Evolutionary conservation across 2,113 vertebrate genomes (phyloP), one percentile per base, ranked within the genome.

Genomic region (Sarotherodon lohbergeri): DNA sequence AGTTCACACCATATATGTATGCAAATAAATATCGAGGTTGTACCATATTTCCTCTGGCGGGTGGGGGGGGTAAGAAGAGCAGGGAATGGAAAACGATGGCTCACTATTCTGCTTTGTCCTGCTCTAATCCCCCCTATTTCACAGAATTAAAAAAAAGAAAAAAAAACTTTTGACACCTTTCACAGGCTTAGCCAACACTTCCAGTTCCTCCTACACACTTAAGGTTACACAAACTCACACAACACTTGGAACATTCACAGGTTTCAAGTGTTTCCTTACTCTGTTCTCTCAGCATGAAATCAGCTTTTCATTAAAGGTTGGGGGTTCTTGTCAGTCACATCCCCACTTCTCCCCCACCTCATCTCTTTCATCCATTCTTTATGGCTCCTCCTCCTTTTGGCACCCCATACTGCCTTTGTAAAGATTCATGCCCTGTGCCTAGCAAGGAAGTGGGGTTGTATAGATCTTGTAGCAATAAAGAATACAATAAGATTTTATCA

Each of bases 141-240:
- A 82, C 87, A 90, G 90, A 93, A 43, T 24, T 4, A 41, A 68
- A 68, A 22, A 22, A 24, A 8, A n/a, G 4, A 46, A 71, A 43
- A 11, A 71, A 89, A 89, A 95, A 93, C 92, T 92, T 95, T 94
- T 94, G 92, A 95, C 93, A 93, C 92, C 85, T 93, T 93, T 92
- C 92, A 93, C 85, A 71, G 81, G 80, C 80, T 48, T 48, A 36
- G 81, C 79, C 80, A 43, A 88, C 91, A 80, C 86, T 87, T 84
- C 88, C 87, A 91, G 34, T 46, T 43, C 16, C 90, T 83, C 93
- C 80, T 86, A 87, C 90, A 90, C 90, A 68, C 83, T 71, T 81
- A 39, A 92, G 66, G 84, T 84, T 85, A 86, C 79, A 89, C 82
- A 88, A 82, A 81, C 68, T n/a, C 83, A 85, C 90, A 90, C 88